Evolutionary conservation across 1,140 invertebrate genomes (phyloP), one percentile per base, ranked within the genome.

Genomic region (Papilio polytes): DNA sequence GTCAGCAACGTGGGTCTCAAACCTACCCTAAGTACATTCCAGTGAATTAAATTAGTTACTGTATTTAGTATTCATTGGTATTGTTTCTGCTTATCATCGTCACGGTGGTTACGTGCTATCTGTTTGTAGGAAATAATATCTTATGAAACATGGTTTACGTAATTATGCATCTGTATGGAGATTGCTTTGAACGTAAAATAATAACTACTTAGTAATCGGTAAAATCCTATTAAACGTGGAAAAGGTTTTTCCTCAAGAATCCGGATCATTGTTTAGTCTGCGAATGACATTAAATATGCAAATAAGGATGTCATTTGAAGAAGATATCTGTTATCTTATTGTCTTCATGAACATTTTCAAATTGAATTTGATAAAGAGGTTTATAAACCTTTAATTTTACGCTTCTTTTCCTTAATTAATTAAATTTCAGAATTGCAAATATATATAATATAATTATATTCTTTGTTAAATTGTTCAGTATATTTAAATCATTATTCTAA

Each of bases 241-340:
- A 78, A 78, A 44, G 77, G 77, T 63, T 78, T 78, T 78, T 78
- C 77, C 77, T 78, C 13, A 10, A 44, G 59, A 36, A 78, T 63
- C 53, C 74, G 74, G 46, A 22, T 76, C 20, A 26, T 46, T 48
- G 74, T 76, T 48, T 51, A 6, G 41, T 76, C 26, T 63, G 56
- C 20, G 18, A 72, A 9, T 18, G 3, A 44, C 20, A 74, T 48
- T 12, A 13, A 46, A 74, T 46, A 46, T 74, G 73, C 13, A 44
- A 46, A 74, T 74, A 74, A 44, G 15, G 15, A 18, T 12, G 18
- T 15, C 4, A 48, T 48, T 63, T 22, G 15, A 20, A 63, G 13
- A 63, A 63, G 18, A 8, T 22, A 22, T 63, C 22, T 63, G 8
- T 13, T 48, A 48, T 48, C 46, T 48, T 13, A 48, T 48, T 48